Evolutionary conservation across 2,888 invertebrate genomes (phyloP).

Genomic region (Leucophora obtusa): DNA sequence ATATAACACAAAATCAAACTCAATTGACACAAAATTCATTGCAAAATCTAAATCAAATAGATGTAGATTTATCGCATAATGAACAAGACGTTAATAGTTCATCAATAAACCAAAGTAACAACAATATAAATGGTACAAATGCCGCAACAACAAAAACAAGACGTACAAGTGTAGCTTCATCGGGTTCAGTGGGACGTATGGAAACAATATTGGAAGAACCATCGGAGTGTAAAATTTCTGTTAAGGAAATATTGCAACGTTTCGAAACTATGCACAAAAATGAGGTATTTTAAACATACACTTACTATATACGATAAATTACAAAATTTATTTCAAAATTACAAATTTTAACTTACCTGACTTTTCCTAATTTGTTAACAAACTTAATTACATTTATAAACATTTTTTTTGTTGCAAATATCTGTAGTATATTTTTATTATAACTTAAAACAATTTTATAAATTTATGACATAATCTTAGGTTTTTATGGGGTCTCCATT

Average conservation of each 20-base stretch:
- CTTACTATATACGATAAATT: no score
- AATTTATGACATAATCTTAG: background rate
- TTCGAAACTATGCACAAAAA: constrained; percentile 84
- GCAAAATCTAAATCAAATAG: constrained; percentile 23
- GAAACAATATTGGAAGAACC: constrained; percentile 90
- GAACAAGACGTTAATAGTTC: background rate
- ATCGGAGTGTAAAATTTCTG: constrained; percentile 88
- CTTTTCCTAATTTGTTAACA: background rate
- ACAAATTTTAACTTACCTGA: background rate
- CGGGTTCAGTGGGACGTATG: constrained; percentile 84
- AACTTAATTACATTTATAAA: background rate
- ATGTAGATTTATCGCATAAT: constrained; percentile 27
- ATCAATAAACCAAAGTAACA: background rate
- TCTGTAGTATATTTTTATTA: background rate
- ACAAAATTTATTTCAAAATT: background rate
- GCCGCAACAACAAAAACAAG: constrained; percentile 69
- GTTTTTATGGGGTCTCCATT: no score
- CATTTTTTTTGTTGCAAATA: background rate
- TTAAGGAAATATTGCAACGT: constrained; percentile 88
- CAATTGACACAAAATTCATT: background rate
- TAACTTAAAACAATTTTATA: no score
- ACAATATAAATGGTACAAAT: constrained; percentile 39
- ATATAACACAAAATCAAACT: constrained; percentile 37
- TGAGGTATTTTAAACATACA: constrained; percentile 72
- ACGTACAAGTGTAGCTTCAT: constrained; percentile 77